Percentiles rank a stretch among this genome's conserved stretches.
Evolutionary conservation across 2,797 vertebrate genomes (phyloP).

Genomic region (Channallabes apus): DNA sequence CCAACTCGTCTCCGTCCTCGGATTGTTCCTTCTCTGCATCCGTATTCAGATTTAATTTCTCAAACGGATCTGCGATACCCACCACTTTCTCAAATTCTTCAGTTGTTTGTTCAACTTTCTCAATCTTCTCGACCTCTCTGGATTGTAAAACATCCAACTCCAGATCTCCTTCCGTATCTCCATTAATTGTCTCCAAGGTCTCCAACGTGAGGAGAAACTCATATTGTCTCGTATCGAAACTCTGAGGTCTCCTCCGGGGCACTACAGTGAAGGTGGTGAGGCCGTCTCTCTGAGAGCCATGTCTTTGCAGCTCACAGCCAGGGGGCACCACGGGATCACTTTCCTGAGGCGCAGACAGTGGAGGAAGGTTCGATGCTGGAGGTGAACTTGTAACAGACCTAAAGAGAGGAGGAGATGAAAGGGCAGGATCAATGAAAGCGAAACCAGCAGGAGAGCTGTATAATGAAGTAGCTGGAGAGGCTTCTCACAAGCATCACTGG

Average conservation of each 20-base stretch:
- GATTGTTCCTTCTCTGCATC: background rate
- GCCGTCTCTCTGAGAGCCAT: conserved; percentile 53
- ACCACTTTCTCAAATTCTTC: background rate
- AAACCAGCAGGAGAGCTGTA: background rate
- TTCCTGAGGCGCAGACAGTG: conserved; percentile 5
- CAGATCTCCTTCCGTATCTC: background rate
- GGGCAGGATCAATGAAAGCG: background rate
- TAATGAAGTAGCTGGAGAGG: background rate
- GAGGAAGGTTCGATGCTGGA: conserved; percentile 4
- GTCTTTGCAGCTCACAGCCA: conserved; percentile 56
- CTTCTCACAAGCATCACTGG: background rate
- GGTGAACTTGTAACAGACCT: conserved; percentile 31
- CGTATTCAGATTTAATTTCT: background rate
- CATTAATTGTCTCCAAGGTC: background rate
- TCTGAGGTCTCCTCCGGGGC: conserved; percentile 52
- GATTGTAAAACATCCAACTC: background rate
- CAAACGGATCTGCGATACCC: background rate
- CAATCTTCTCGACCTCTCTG: background rate
- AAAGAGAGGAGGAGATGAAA: conserved; percentile 5
- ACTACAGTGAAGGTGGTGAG: conserved; percentile 69
- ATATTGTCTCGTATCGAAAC: background rate
- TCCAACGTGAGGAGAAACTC: conserved; percentile 33
- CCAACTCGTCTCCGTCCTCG: background rate
- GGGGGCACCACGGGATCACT: conserved; percentile 22
- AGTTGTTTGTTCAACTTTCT: background rate